Conservation (phyloP, 2,797 vertebrate genomes). For the Sandelia bainsii region DNA sequence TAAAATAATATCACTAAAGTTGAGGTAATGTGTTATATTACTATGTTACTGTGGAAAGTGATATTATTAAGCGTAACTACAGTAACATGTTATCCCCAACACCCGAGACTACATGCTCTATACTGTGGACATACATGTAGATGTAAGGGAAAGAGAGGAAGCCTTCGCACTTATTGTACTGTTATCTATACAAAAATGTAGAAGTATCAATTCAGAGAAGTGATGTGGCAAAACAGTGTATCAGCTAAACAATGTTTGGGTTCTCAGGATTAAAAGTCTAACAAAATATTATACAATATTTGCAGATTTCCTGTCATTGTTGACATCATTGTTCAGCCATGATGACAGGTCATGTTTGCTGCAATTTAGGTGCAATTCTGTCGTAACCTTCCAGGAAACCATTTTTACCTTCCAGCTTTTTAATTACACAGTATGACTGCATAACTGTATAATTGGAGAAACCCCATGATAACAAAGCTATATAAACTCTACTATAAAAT, state of each 20-base stretch:
- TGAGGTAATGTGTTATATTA: no score
- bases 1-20: no score
- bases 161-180: conserved; percentile 6
- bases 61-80: no score
- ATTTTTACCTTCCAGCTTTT: no score
- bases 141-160: neutral
- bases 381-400: conserved; percentile 1
- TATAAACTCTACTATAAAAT: no score
- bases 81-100: no score
- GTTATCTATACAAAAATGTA: neutral
- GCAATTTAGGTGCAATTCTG: neutral
- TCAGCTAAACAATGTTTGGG: neutral
- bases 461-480: neutral
- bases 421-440: no score
- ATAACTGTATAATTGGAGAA: neutral
- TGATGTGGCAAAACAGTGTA: conserved; percentile 12
- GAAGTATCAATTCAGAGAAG: neutral
- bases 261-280: neutral
- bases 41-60: no score
- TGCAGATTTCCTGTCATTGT: conserved; percentile 4
- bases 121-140: conserved; percentile 3
- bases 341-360: conserved; percentile 4
- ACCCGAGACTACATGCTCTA: neutral
- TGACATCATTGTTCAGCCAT: conserved; percentile 1
- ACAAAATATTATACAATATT: neutral